phyloP scores from a whole-genome alignment of 2,888 invertebrate genomes.

The Aleiodes testaceus region DNA sequence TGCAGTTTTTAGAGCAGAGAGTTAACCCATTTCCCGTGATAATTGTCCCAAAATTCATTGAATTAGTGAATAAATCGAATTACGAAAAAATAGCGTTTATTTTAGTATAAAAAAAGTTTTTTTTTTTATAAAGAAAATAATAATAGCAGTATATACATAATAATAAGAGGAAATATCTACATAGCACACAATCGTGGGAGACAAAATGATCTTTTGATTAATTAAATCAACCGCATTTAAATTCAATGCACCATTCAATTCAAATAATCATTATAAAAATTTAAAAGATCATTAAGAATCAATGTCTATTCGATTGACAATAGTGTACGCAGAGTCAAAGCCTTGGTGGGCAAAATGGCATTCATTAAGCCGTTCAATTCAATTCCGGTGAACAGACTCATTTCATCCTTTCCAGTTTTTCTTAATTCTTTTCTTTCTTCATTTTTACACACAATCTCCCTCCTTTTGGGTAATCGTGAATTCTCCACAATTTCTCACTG shows the following conservation, averaged over 20 bases:
- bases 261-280: slow-evolving; percentile 9
- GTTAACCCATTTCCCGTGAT: too few species aligned
- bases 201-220: slow-evolving; percentile 24
- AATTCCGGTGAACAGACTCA: slow-evolving; percentile 45
- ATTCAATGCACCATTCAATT: slow-evolving; percentile 5
- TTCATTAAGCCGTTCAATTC: slow-evolving; percentile 35
- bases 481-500: not conserved
- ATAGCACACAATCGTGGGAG: slow-evolving; percentile 51
- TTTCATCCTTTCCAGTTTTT: slow-evolving; percentile 16
- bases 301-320: slow-evolving; percentile 22
- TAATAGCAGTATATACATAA: slow-evolving; percentile 64
- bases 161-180: slow-evolving; percentile 67
- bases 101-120: slow-evolving; percentile 64
- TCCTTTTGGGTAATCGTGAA: not conserved
- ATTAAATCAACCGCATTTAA: slow-evolving; percentile 27
- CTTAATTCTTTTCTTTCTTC: not conserved
- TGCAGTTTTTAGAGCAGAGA: too few species aligned
- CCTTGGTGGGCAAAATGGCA: slow-evolving; percentile 35
- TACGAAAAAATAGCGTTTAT: slow-evolving; percentile 63
- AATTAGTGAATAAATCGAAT: not conserved
- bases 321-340: slow-evolving; percentile 39
- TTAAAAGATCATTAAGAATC: slow-evolving; percentile 18
- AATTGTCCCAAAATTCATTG: too few species aligned
- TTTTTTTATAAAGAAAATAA: slow-evolving; percentile 58
- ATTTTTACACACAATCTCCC: slow-evolving; percentile 15